Evolutionary conservation across 2,888 invertebrate genomes (phyloP).

Genomic region (Dynastes maya): DNA sequence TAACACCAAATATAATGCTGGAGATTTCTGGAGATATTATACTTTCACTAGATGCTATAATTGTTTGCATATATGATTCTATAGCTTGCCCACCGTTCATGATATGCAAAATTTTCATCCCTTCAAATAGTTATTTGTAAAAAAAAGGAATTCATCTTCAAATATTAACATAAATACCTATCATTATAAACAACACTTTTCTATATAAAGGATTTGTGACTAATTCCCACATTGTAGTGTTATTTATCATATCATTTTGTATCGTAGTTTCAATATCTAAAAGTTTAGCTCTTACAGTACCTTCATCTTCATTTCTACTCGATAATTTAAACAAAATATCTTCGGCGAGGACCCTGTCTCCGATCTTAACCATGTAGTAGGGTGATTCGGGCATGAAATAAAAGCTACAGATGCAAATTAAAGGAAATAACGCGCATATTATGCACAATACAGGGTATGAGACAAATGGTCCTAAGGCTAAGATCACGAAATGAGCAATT

Average conservation of each 20-base stretch:
- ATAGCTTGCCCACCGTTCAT: slow-evolving; percentile 76
- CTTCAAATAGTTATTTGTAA: slow-evolving; percentile 63
- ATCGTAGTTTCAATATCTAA: slow-evolving; percentile 66
- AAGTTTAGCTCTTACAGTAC: slow-evolving; percentile 67
- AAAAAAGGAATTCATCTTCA: not conserved
- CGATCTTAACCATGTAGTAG: slow-evolving; percentile 62
- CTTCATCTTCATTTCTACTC: slow-evolving; percentile 45
- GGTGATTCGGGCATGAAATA: slow-evolving; percentile 76
- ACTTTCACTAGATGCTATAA: slow-evolving; percentile 73
- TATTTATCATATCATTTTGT: slow-evolving; percentile 65
- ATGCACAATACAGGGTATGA: slow-evolving; percentile 66
- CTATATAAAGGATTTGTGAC: slow-evolving; percentile 49
- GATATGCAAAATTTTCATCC: slow-evolving; percentile 75
- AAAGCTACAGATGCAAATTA: slow-evolving; percentile 53
- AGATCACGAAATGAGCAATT: slow-evolving; percentile 70
- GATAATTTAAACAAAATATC: slow-evolving; percentile 60
- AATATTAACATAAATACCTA: slow-evolving; percentile 47
- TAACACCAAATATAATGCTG: slow-evolving; percentile 75
- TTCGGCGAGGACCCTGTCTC: slow-evolving; percentile 65
- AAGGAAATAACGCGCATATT: slow-evolving; percentile 48
- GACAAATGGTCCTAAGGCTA: slow-evolving; percentile 72
- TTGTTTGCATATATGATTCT: slow-evolving; percentile 76
- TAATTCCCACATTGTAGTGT: slow-evolving; percentile 56
- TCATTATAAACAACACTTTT: slow-evolving; percentile 50
- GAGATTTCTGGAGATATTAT: slow-evolving; percentile 73